Conservation (phyloP, 2,888 invertebrate genomes). For the Eledone cirrhosa region DNA sequence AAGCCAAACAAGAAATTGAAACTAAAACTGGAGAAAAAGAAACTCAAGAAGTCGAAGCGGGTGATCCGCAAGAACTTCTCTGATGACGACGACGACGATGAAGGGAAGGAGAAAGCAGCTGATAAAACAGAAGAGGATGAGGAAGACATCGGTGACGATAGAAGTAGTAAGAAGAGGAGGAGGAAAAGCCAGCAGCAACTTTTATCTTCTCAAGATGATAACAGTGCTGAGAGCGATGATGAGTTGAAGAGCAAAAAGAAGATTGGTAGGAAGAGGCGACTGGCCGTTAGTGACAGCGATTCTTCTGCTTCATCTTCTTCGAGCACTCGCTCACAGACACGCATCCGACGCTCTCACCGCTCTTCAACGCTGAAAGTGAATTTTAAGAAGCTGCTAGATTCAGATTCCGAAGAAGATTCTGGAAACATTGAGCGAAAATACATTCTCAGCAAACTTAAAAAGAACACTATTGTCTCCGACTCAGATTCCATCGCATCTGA, state of each 20-base stretch:
- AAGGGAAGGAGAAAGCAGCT: not conserved
- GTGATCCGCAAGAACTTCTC: constrained; percentile 5
- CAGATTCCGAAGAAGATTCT: constrained; percentile 11
- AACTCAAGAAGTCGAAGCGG: not conserved
- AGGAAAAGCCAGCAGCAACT: not conserved
- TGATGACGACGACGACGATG: not conserved
- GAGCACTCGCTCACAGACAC: not conserved
- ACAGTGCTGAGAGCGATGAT: not conserved
- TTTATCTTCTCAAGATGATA: not conserved
- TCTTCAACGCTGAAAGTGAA: constrained; percentile 18
- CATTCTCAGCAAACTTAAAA: not conserved
- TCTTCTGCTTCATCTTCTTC: constrained; percentile 14
- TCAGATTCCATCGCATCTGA: constrained; percentile 19
- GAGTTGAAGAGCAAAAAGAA: not conserved
- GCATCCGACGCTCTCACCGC: not conserved
- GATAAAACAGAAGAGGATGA: not conserved
- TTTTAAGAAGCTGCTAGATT: constrained; percentile 21
- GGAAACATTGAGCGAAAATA: not conserved
- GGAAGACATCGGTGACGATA: not conserved
- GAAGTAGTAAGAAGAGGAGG: not conserved
- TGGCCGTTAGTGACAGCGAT: constrained; percentile 17
- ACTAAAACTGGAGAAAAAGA: constrained; percentile 32
- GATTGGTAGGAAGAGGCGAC: constrained; percentile 1
- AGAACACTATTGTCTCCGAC: constrained; percentile 16
- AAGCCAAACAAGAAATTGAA: constrained; percentile 27